Base-by-base conservation (phyloP, 2,797 vertebrate genomes). In the Malurus leucopterus region DNA sequence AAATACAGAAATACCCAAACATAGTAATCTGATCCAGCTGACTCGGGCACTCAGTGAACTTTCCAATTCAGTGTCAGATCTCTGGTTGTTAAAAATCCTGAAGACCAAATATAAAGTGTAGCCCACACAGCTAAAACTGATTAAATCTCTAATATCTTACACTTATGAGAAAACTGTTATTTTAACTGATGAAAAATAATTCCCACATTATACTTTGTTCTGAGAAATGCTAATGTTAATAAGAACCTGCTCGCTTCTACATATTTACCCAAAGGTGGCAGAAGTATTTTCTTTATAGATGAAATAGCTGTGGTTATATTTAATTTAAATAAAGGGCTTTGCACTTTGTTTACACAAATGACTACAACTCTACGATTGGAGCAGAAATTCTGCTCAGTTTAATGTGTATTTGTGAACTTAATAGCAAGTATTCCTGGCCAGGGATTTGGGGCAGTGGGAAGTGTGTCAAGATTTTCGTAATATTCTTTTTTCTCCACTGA, bases 111-210 rank as follows among this genome's bases (percentile, higher is more conserved):
- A 20, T 38, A 13, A 74, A 83, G 41, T 36, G 57, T 29, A 91
- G 41, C 38, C 63, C 69, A 87, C 67, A 80, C 41, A 87, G 69
- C 11, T 69, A 75, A 87, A 91, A 64, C n/a, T 22, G 65, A 75
- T 65, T 59, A 80, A 40, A 78, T 75, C 29, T 57, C 32, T 41
- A 44, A 47, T 62, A 87, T 13, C 44, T 30, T 55, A 32, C 53
- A 38, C 44, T 89, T 75, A 51, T 0, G 24, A 78, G 49, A 86
- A 91, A 87, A 75, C 3, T 4, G 3, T 65, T 89, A 55, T 40
- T 91, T 67, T 67, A 69, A 49, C 26, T 72, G 67, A 78, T 36
- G 57, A 87, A 86, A 92, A 77, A 36, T 40, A 80, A 83, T 83
- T 65, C 58, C 69, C 79, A 63, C 13, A 10, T 46, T 55, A 68